Percentiles rank a stretch among this genome's conserved stretches.
phyloP scores from a whole-genome alignment of 2,888 invertebrate genomes.

The Agrochola macilenta region DNA sequence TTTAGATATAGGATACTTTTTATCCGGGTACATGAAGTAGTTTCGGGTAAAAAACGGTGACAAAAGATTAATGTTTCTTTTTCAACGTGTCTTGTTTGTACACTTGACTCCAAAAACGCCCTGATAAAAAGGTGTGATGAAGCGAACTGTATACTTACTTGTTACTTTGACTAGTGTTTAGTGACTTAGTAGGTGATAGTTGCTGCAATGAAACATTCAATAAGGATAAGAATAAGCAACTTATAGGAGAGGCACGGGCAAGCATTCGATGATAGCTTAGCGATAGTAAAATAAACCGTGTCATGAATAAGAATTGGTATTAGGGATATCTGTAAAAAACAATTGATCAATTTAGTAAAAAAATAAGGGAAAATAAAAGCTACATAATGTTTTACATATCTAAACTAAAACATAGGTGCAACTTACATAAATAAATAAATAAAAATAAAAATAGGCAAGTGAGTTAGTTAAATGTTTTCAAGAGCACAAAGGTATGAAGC shows the following conservation, averaged over 20 bases:
- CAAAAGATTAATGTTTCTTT: not conserved
- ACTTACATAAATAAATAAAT: constrained; percentile 38
- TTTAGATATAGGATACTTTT: not conserved
- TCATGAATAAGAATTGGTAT: constrained; percentile 51
- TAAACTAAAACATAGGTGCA: constrained; percentile 31
- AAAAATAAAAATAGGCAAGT: constrained; percentile 20
- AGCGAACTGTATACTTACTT: constrained; percentile 84
- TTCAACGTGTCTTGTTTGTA: too few species aligned
- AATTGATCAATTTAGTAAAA: constrained; percentile 47
- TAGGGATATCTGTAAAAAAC: constrained; percentile 62
- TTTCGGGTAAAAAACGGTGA: not conserved
- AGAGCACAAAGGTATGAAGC: constrained; percentile 34
- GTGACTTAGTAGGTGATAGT: constrained; percentile 90
- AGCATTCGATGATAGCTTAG: constrained; percentile 73
- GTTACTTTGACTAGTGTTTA: constrained; percentile 86
- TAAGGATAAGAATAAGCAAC: constrained; percentile 86
- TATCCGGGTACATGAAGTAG: not conserved
- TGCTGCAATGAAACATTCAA: constrained; percentile 89
- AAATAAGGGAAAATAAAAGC: constrained; percentile 17
- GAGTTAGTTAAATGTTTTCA: constrained; percentile 22
- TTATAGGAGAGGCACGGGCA: constrained; percentile 75
- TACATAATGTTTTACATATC: constrained; percentile 12
- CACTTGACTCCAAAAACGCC: constrained; percentile 29
- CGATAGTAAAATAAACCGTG: constrained; percentile 57
- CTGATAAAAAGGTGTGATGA: constrained; percentile 63